phyloP scores from a whole-genome alignment of 2,888 invertebrate species.

The Cheilosia variabilis region DNA sequence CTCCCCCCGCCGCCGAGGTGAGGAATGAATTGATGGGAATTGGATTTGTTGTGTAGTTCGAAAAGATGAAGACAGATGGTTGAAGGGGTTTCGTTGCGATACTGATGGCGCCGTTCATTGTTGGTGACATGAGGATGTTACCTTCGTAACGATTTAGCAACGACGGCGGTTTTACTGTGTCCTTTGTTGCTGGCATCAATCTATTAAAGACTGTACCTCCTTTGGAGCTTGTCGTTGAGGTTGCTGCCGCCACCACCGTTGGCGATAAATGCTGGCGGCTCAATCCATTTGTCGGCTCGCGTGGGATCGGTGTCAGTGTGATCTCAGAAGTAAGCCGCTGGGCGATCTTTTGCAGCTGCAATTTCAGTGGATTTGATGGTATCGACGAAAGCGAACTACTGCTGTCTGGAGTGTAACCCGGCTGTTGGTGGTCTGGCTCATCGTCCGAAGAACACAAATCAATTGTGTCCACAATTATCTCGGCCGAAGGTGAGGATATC shows the following conservation, averaged over 20 bases:
- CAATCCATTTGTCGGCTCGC: slow-evolving; percentile 51
- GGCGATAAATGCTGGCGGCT: slow-evolving; percentile 27
- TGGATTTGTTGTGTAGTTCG: slow-evolving; percentile 81
- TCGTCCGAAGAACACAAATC: slow-evolving; percentile 89
- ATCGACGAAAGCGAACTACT: slow-evolving; percentile 4
- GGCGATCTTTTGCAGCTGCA: slow-evolving; percentile 49
- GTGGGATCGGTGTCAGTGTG: slow-evolving; percentile 75
- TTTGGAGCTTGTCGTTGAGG: slow-evolving; percentile 57
- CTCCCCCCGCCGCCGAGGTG: slow-evolving; percentile 56
- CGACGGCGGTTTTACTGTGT: background rate
- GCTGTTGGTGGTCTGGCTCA: slow-evolving; percentile 81
- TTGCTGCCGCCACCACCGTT: slow-evolving; percentile 58
- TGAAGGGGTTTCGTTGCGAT: slow-evolving; percentile 80
- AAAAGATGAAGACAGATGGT: slow-evolving; percentile 82
- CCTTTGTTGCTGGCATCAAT: background rate
- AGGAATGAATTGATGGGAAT: slow-evolving; percentile 60
- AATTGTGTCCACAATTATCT: slow-evolving; percentile 85
- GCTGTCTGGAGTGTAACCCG: slow-evolving; percentile 12
- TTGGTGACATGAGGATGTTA: slow-evolving; percentile 76
- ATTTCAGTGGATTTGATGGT: slow-evolving; percentile 25
- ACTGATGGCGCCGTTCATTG: slow-evolving; percentile 63
- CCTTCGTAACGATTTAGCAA: slow-evolving; percentile 68
- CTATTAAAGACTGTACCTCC: background rate
- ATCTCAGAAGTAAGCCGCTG: slow-evolving; percentile 74
- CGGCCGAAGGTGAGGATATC: slow-evolving; percentile 80